These are phyloP conservation scores for Pemphredon lugubris DNA, from an alignment of 2,888 invertebrate genomes.

Conservation along the genomic window DNA sequence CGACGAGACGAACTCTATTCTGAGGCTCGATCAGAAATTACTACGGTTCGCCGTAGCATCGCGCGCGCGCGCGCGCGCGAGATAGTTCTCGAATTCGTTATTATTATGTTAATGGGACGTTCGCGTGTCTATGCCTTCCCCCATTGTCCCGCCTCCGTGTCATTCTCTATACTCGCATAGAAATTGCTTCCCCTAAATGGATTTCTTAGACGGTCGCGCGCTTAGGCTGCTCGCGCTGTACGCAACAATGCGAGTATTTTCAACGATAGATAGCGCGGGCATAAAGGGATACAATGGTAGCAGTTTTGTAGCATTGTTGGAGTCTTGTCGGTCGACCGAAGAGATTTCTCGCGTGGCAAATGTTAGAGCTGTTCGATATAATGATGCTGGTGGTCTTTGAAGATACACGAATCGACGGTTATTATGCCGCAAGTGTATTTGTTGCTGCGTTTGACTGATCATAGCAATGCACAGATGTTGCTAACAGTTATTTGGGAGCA, in stretches of 20 bases:
- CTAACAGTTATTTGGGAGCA: too few species aligned
- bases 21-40: slow-evolving; percentile 12
- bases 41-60: slow-evolving; percentile 29
- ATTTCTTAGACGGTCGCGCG: background rate
- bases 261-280: background rate
- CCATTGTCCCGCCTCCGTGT: slow-evolving; percentile 3
- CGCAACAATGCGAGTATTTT: background rate
- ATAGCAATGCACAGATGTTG: background rate
- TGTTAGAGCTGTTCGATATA: background rate
- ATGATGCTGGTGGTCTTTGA: background rate
- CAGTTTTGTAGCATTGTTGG: background rate
- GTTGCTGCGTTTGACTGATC: background rate
- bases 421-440: too few species aligned
- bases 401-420: too few species aligned
- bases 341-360: slow-evolving; percentile 5
- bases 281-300: slow-evolving; percentile 13
- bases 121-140: slow-evolving; percentile 24
- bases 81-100: slow-evolving; percentile 31
- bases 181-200: slow-evolving; percentile 4
- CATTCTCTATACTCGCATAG: slow-evolving; percentile 16
- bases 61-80: background rate
- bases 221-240: background rate
- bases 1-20: slow-evolving; percentile 18
- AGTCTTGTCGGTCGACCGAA: background rate
- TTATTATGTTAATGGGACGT: slow-evolving; percentile 40